Evolutionary conservation across 1,140 invertebrate genomes (phyloP).

Genomic region (Drosophila punjabiensis): DNA sequence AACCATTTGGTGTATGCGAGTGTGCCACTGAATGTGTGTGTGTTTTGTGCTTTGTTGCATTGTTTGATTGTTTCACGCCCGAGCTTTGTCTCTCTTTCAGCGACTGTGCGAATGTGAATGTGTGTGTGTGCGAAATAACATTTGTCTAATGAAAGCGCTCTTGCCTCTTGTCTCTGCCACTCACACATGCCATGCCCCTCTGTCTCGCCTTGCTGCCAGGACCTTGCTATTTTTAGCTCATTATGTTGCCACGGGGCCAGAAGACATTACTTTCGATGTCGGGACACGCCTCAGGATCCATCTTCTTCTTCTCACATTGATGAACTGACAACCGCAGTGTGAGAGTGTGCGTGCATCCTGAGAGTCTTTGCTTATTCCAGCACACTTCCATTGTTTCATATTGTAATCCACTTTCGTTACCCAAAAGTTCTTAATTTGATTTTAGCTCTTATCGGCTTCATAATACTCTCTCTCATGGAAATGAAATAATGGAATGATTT

Average conservation of each 20-base stretch:
- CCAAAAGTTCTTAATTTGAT: slow-evolving; percentile 19
- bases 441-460: slow-evolving; percentile 3
- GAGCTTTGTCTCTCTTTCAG: slow-evolving; percentile 42
- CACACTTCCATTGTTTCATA: slow-evolving; percentile 16
- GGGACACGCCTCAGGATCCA: slow-evolving; percentile 31
- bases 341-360: background rate
- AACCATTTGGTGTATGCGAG: slow-evolving; percentile 60
- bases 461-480: background rate
- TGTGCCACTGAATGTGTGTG: slow-evolving; percentile 12
- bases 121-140: slow-evolving; percentile 64
- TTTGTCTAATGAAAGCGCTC: slow-evolving; percentile 70
- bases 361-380: background rate
- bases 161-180: slow-evolving; percentile 21
- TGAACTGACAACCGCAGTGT: slow-evolving; percentile 18
- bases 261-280: slow-evolving; percentile 40
- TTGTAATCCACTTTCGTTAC: slow-evolving; percentile 5
- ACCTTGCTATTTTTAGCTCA: slow-evolving; percentile 67
- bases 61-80: slow-evolving; percentile 68
- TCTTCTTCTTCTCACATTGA: slow-evolving; percentile 33
- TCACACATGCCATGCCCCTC: background rate
- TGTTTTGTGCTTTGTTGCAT: slow-evolving; percentile 50
- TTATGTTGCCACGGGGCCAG: slow-evolving; percentile 56
- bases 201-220: slow-evolving; percentile 20
- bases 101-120: slow-evolving; percentile 3
- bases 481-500: background rate